These are phyloP conservation scores for Kryptopterus vitreolus DNA, from an alignment of 2,797 vertebrate species.

Conservation along the genomic window DNA sequence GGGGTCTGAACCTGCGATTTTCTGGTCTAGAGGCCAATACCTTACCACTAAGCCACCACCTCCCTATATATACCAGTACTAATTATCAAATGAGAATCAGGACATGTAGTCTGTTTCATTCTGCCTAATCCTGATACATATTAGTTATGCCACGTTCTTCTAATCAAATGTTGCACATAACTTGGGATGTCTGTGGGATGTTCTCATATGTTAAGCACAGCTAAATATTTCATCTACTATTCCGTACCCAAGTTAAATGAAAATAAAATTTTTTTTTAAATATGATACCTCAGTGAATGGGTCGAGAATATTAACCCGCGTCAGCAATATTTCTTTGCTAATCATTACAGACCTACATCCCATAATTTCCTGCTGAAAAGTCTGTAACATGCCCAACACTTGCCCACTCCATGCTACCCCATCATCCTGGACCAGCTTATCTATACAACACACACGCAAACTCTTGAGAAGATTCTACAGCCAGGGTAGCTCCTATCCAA, in stretches of 20 bases:
- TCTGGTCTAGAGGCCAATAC: too few species aligned
- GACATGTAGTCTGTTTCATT: too few species aligned
- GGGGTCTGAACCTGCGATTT: too few species aligned
- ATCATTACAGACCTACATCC: not conserved
- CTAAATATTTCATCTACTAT: not conserved
- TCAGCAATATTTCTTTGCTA: not conserved
- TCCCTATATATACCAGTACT: too few species aligned
- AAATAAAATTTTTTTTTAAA: not conserved
- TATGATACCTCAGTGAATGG: not conserved
- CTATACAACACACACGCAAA: constrained; percentile 49
- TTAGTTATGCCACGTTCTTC: not conserved
- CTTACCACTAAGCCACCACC: too few species aligned
- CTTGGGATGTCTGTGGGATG: not conserved
- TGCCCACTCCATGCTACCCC: constrained; percentile 20
- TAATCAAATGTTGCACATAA: not conserved
- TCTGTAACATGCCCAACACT: constrained; percentile 34
- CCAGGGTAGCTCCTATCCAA: constrained; percentile 44
- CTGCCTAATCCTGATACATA: too few species aligned
- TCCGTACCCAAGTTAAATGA: not conserved
- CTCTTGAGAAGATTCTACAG: constrained; percentile 29
- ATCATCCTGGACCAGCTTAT: constrained; percentile 51
- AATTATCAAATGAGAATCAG: too few species aligned
- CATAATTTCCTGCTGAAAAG: constrained; percentile 36
- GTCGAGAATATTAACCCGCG: not conserved
- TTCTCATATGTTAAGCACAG: not conserved